These are phyloP conservation scores for Malurus leucopterus DNA, from an alignment of 2,797 vertebrate species.

Conservation along the genomic window DNA sequence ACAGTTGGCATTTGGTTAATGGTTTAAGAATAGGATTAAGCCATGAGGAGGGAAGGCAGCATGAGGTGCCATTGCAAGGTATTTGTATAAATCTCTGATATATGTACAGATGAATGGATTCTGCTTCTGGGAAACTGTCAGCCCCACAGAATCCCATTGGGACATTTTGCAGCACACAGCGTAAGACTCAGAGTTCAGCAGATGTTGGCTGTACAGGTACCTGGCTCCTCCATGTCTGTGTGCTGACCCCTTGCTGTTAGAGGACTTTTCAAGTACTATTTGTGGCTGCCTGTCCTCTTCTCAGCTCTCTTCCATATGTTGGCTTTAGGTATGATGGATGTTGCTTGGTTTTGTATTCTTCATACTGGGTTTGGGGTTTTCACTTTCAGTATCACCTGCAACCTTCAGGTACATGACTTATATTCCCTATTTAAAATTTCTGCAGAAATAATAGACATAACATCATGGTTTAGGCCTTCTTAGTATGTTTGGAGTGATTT, in stretches of 20 bases:
- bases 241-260: neutral
- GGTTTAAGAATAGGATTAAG: neutral
- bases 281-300: neutral
- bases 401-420: neutral
- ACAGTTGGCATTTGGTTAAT: neutral
- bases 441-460: neutral
- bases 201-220: neutral
- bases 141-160: neutral
- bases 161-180: rapidly evolving
- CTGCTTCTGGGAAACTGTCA: neutral
- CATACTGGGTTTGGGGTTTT: neutral
- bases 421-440: neutral
- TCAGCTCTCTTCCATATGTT: neutral
- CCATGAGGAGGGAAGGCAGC: neutral
- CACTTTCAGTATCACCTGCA: neutral
- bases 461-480: neutral
- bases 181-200: neutral
- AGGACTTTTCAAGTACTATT: neutral
- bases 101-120: neutral
- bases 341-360: neutral
- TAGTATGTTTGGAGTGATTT: neutral
- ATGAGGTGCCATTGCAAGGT: neutral
- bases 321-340: neutral
- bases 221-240: neutral
- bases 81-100: neutral